Conservation (phyloP, 2,888 invertebrate species). For the Macropis europaea region DNA sequence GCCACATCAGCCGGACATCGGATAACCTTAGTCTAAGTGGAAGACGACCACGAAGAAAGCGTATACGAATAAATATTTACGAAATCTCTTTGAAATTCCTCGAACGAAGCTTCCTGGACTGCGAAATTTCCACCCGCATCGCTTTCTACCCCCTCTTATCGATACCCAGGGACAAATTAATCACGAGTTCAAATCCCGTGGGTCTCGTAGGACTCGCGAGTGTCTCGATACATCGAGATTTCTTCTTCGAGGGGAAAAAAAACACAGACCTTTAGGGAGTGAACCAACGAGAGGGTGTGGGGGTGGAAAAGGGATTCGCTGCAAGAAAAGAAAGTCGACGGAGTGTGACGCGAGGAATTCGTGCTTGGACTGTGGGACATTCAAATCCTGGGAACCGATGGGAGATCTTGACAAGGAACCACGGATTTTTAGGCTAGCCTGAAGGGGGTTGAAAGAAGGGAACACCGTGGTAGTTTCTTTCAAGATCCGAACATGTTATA, state of each 20-base stretch:
- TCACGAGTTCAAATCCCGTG: constrained; percentile 13
- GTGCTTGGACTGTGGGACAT: constrained; percentile 65
- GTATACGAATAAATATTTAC: too few species aligned
- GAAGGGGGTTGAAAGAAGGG: neutral
- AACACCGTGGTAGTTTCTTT: constrained; percentile 1
- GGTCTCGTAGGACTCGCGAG: neutral
- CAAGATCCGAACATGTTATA: constrained; percentile 20
- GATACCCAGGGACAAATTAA: constrained; percentile 42
- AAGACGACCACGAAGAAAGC: too few species aligned
- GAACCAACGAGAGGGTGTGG: neutral
- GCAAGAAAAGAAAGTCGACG: constrained; percentile 50
- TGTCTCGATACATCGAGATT: constrained; percentile 22
- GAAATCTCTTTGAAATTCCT: too few species aligned
- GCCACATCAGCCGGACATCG: too few species aligned
- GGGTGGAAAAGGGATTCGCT: constrained; percentile 26
- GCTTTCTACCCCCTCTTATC: constrained; percentile 4
- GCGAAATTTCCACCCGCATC: neutral
- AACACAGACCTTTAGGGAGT: neutral
- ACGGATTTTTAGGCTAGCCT: constrained; percentile 11
- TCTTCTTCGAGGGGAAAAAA: neutral
- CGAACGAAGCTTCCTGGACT: constrained; percentile 6
- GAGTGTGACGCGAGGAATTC: constrained; percentile 65
- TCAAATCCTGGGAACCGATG: constrained; percentile 68
- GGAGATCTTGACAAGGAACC: constrained; percentile 32
- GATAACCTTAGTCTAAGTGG: too few species aligned